Conservation (phyloP, 2,113 vertebrate genomes). For the Corythaeola cristata region DNA sequence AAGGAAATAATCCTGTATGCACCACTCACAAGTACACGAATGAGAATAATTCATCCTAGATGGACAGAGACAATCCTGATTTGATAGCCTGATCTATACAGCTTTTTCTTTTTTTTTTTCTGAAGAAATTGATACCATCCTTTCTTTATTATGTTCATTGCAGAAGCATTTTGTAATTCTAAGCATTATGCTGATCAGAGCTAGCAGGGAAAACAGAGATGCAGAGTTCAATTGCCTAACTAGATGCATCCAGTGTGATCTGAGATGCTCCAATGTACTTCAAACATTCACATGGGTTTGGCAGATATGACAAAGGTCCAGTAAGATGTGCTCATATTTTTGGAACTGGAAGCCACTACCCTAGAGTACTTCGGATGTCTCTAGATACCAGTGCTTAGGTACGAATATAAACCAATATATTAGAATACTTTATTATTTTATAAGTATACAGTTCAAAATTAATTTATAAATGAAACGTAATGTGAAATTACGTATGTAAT, state of each 20-base stretch:
- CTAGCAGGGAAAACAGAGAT: neutral
- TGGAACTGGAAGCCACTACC: neutral
- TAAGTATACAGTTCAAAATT: neutral
- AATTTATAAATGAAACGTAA: neutral
- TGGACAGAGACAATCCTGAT: neutral
- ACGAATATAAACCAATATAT: neutral
- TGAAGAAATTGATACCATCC: neutral
- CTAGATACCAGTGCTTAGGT: neutral
- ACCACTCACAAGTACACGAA: neutral
- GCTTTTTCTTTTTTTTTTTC: neutral
- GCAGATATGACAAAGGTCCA: neutral
- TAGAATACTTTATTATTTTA: neutral
- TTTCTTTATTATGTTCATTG: neutral
- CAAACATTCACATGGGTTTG: neutral
- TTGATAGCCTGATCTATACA: neutral
- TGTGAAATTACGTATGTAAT: neutral
- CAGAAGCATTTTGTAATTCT: neutral
- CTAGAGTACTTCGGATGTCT: neutral
- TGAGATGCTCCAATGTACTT: neutral
- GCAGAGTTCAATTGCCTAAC: neutral
- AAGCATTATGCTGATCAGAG: neutral
- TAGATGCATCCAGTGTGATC: neutral
- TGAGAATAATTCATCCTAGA: neutral
- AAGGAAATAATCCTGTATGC: neutral
- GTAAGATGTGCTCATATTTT: fast-evolving